These are phyloP conservation scores for Helicoverpa zea DNA, from an alignment of 1,140 invertebrate species.

Conservation along the genomic window DNA sequence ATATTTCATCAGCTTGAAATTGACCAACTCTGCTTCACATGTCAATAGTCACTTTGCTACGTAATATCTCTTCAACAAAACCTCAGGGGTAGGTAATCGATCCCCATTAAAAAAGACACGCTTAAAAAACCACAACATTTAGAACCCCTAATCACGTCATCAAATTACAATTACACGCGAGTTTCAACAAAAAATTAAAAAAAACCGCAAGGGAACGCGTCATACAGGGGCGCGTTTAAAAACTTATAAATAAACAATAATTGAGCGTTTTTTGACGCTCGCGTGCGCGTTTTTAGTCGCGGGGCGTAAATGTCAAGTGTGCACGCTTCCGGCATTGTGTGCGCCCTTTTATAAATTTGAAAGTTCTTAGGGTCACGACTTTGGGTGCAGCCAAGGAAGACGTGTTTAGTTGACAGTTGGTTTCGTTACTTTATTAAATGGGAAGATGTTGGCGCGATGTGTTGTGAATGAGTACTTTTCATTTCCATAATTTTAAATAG, in stretches of 20 bases:
- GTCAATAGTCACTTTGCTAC: neutral
- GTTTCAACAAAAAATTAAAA: constrained; percentile 57
- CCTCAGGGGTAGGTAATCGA: neutral
- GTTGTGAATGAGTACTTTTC: too few relatives aligned
- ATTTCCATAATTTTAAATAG: too few relatives aligned
- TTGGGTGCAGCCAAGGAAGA: neutral
- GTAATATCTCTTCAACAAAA: too few relatives aligned
- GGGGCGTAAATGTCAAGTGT: constrained; percentile 66
- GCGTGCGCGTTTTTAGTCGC: constrained; percentile 71
- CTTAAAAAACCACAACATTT: constrained; percentile 51
- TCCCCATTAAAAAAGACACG: neutral
- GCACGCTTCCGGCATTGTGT: constrained; percentile 69
- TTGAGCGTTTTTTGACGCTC: constrained; percentile 76
- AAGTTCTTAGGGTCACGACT: constrained; percentile 28
- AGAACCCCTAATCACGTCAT: constrained; percentile 58
- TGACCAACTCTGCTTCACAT: too few relatives aligned
- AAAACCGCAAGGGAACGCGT: constrained; percentile 62
- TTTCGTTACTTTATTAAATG: too few relatives aligned
- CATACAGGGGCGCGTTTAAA: constrained; percentile 67
- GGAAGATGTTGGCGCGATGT: too few relatives aligned
- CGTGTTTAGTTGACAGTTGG: neutral
- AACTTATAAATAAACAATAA: constrained; percentile 72
- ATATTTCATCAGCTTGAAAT: too few relatives aligned
- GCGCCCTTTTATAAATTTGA: constrained; percentile 60
- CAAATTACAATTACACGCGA: constrained; percentile 61